Evolutionary conservation across 64 coral and sea anemone genomes (phyloP), one percentile per base, ranked within the genome.

Genomic region (Cladopsammia gracilis): DNA sequence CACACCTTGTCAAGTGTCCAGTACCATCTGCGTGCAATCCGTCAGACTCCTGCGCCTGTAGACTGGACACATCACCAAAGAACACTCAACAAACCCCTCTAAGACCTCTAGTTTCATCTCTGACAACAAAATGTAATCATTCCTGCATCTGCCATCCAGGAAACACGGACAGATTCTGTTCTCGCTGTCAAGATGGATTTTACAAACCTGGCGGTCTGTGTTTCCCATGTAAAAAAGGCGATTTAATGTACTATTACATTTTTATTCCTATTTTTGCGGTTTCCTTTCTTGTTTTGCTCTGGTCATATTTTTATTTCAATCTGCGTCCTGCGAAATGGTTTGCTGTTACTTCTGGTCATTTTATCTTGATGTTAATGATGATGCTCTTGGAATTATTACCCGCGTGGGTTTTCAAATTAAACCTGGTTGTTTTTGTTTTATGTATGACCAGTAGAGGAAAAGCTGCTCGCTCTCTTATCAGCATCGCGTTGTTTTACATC

Each of bases 401-500:
- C 4, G 75, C 88, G 1, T 79, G 88, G 88, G 15, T 90, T 7
- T 90, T 90, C 4, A 79, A 90, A 64, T 43, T 90, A 16, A 76
- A 90, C 12, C 34, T 81, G 57, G 13, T 81, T 58, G 25, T 81
- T 7, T 81, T 62, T 62, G 78, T 81, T 23, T 3, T 81, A 7
- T 61, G 78, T 45, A 81, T 81, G 78, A 81, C 78, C 3, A 81
- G 78, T 43, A 59, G 78, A 75, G 72, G 72, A 49, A 49, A 75
- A n/a, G 12, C 20, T 15, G 75, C 75, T 19, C 58, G 61, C 20
- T 75, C 73, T 77, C 88, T 90, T 20, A 48, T 90, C 6, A 79
- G 78, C 62, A 79, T 90, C 14, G 24, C 59, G 25, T 25, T 90
- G 48, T 90, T 90, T 20, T 90, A 90, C 53, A 78, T 90, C n/a